These are phyloP conservation scores for Rhabditoides inermis DNA, from an alignment of 2,888 invertebrate species.

Conservation along the genomic window DNA sequence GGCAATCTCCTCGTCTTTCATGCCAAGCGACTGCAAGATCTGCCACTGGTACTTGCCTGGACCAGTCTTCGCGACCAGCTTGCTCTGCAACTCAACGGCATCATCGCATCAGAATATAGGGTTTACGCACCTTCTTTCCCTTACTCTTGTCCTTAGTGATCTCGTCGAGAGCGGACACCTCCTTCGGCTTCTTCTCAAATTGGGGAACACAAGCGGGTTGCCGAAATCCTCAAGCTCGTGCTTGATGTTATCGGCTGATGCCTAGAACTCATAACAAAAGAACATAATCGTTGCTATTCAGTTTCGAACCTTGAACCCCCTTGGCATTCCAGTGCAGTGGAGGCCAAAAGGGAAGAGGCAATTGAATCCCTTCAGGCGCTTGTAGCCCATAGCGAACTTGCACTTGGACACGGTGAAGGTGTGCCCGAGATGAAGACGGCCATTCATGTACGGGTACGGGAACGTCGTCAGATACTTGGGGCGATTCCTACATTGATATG, in stretches of 20 bases:
- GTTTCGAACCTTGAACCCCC: slow-evolving; percentile 65
- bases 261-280: slow-evolving; percentile 53
- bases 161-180: slow-evolving; percentile 41
- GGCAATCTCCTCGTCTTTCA: slow-evolving; percentile 80
- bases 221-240: slow-evolving; percentile 85
- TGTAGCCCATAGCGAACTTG: slow-evolving; percentile 85
- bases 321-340: slow-evolving; percentile 99
- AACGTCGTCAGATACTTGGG: slow-evolving; percentile 83
- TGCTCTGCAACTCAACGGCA: slow-evolving; percentile 64
- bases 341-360: slow-evolving; percentile 94
- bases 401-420: slow-evolving; percentile 93
- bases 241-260: slow-evolving; percentile 92
- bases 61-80: slow-evolving; percentile 83
- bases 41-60: slow-evolving; percentile 91
- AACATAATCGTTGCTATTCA: neutral
- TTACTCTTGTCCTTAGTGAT: slow-evolving; percentile 76
- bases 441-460: slow-evolving; percentile 99
- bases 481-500: slow-evolving; percentile 4
- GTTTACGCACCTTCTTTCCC: slow-evolving; percentile 72
- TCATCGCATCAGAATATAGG: neutral
- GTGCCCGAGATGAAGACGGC: slow-evolving; percentile 89
- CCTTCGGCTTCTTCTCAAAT: slow-evolving; percentile 10
- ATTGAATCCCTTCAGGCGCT: slow-evolving; percentile 80
- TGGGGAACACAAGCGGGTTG: slow-evolving; percentile 67
- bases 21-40: slow-evolving; percentile 87